Evolutionary conservation across 2,888 invertebrate genomes (phyloP).

Genomic region (Ennomos quercinarius): DNA sequence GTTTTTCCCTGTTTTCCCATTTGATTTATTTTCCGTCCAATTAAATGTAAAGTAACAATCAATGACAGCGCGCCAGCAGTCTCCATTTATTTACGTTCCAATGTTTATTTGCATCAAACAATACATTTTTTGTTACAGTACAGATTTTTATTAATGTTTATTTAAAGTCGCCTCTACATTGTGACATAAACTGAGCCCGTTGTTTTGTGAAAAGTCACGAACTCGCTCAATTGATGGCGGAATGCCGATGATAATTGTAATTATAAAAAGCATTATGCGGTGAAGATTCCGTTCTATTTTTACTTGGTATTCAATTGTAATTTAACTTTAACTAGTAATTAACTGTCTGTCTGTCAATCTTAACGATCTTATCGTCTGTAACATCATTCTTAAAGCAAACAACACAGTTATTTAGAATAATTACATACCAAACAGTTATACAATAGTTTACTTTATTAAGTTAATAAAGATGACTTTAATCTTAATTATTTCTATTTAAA

Average conservation of each 20-base stretch:
- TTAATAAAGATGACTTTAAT: constrained; percentile 11
- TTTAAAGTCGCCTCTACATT: constrained; percentile 64
- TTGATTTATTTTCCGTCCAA: constrained; percentile 26
- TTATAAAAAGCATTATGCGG: constrained; percentile 51
- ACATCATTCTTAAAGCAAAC: neutral
- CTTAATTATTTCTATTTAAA: constrained; percentile 12
- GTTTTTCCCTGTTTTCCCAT: constrained; percentile 5
- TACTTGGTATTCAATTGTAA: constrained; percentile 12
- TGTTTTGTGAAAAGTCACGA: constrained; percentile 82
- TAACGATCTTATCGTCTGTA: neutral
- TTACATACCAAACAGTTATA: constrained; percentile 12
- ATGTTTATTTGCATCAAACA: constrained; percentile 46
- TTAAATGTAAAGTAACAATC: constrained; percentile 34
- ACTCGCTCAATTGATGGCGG: constrained; percentile 63
- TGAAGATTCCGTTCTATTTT: constrained; percentile 25
- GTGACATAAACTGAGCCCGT: constrained; percentile 65
- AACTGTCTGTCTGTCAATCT: constrained; percentile 1
- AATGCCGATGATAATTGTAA: constrained; percentile 63
- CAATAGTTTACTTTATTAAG: neutral
- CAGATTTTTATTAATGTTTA: constrained; percentile 63
- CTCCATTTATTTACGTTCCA: constrained; percentile 40
- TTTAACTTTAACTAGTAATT: neutral
- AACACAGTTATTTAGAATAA: constrained; percentile 7
- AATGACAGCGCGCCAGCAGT: constrained; percentile 35
- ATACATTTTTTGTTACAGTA: constrained; percentile 50